Base-by-base conservation (phyloP, 2,797 vertebrate genomes). In the Anas capensis region DNA sequence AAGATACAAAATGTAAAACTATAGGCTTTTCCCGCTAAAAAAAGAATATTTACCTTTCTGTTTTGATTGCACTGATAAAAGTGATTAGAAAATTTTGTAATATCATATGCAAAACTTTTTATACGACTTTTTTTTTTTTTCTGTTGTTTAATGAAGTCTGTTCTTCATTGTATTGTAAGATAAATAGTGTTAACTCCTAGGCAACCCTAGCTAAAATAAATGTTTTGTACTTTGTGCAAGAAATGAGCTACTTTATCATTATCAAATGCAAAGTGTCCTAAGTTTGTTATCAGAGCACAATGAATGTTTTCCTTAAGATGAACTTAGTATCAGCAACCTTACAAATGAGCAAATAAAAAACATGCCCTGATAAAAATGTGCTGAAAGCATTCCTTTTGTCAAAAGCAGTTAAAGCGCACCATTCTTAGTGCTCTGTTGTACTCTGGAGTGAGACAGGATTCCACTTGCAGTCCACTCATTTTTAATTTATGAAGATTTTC, bases 331-430 rank as follows among this genome's bases (percentile, higher is more conserved):
- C 85, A 88, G 86, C 33, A 95, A 57, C 56, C 68, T 95, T 80
- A 91, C 54, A 90, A 91, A 77, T 51, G 89, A 95, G 60, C n/a
- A 97, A 94, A 87, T 64, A 53, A 85, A 86, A 96, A 86, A 11
- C 66, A 82, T 38, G 10, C 62, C 51, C 68, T 3, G 93, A 90
- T 91, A 93, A 90, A 96, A 93, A 93, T 82, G 51, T 92, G 58
- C 88, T 83, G 79, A 88, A 84, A 96, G 7, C 1, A 2, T 75
- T 96, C 33, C 34, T 96, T 93, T 87, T 80, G 64, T 94, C 75
- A 91, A 82, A 69, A 2, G 3, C 66, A 88, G 82, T 61, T 77
- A 51, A 76, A 42, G n/a, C 49, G 4, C 13, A 31, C 33, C 2
- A 3, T 78, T 26, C 19, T 77, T 70, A 3, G 1, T 48, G 48